Evolutionary conservation across 2,797 vertebrate genomes (phyloP).

Genomic region (Gallinago solitaria): DNA sequence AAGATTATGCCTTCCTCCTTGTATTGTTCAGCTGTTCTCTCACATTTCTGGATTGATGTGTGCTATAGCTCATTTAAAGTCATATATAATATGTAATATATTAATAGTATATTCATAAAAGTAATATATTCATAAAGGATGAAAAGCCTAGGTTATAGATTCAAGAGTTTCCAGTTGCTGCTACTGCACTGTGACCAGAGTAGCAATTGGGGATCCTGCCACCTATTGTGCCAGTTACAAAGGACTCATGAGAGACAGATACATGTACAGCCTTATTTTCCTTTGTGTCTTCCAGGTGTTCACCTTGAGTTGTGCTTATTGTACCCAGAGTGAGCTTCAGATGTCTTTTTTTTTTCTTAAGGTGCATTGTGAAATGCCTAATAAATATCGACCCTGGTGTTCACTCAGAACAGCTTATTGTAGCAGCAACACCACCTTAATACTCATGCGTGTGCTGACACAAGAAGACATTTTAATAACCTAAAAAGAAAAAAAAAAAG

Average conservation of each 20-base stretch:
- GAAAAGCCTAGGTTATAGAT: background rate
- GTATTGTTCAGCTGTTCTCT: background rate
- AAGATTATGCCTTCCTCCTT: background rate
- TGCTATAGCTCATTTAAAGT: background rate
- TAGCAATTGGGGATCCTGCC: background rate
- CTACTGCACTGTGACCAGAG: background rate
- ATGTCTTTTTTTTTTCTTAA: background rate
- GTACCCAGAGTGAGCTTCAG: background rate
- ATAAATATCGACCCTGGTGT: background rate
- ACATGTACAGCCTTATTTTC: background rate
- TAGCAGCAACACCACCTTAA: background rate
- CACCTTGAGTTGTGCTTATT: background rate
- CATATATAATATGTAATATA: background rate
- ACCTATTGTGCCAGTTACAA: background rate
- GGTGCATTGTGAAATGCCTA: background rate
- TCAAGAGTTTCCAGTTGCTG: background rate
- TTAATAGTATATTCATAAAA: background rate
- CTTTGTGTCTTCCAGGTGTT: background rate
- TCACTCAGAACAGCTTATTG: background rate
- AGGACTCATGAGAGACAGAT: background rate
- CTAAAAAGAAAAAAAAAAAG: background rate
- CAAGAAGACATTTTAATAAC: background rate
- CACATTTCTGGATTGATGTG: background rate
- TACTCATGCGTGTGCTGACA: rapidly evolving
- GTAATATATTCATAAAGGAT: background rate